Evolutionary conservation across 2,888 invertebrate genomes (phyloP), one percentile per base, ranked within the genome.

Genomic region (Ashinkailepas kermadecensis): DNA sequence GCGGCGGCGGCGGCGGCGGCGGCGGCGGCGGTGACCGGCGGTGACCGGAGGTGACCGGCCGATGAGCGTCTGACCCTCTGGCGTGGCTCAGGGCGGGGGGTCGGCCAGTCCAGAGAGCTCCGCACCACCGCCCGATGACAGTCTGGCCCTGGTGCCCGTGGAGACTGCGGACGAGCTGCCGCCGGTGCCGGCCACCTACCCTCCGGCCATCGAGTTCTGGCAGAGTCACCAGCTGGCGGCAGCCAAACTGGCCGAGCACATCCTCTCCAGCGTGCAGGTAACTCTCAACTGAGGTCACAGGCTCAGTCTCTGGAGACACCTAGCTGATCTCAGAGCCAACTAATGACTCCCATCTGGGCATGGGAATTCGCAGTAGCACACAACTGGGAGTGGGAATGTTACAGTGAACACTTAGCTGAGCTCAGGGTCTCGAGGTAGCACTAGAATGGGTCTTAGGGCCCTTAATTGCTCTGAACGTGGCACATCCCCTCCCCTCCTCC

Each of bases 131-230:
- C 12, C 62, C 62, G 62, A 7, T 18, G 62, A 18, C 15, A 13
- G 62, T 15, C 62, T 62, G 18, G 62, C 62, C 62, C 13, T 25
- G 11, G 67, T 9, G 25, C 67, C n/a, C 12, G 15, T 8, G 23
- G 74, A 74, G 39, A 10, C 18, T 9, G 54, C 18, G 18, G 74
- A 74, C 15, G 74, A 74, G 18, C 74, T 6, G 54, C 18, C 12
- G 74, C 74, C 39, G 74, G 13, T 25, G 54, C 70, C 74, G 12
- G 12, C 54, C 74, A 13, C 15, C 9, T 74, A 74, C 74, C 74
- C 74, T 13, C 74, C 23, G 54, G 74, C 74, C 39, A 25, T 74
- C 54, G 74, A 74, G 39, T 74, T 74, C 21, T 74, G 74, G 74
- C 74, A 74, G 74, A 13, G 18, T 4, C 74, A 74, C 54, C 74